Base-by-base conservation (phyloP, 2,797 vertebrate species). In the Yasuhikotakia modesta region DNA sequence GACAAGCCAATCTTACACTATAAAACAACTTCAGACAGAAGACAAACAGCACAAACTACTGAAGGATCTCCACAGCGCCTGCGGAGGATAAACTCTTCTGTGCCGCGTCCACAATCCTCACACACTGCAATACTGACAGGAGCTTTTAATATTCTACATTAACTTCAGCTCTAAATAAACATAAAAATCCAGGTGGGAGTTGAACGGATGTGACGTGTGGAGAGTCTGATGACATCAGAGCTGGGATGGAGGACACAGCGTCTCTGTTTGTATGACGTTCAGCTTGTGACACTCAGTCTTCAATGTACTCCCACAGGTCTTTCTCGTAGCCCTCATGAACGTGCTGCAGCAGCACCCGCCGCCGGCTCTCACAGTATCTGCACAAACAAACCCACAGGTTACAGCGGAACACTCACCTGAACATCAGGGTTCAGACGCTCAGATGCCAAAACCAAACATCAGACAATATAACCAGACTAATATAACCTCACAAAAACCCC, bases 261-360 rank as follows among this genome's bases (percentile, higher is more conserved):
- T 16, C 14, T 6, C 19, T 16, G 30, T 53, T 52, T 53, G 32
- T 53, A n/a, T 45, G 30, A 45, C 43, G 50, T 46, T 17, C 27
- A 92, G 92, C 93, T 89, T 64, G 85, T 90, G 88, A 89, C 84
- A 73, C 93, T 99, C 95, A 99, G 95, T 98, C 97, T 94, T 99
- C 98, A 85, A 98, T 99, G 93, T 99, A 99, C 89, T 99, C 97
- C 98, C 97, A 99, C 93, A 98, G 96, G 92, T 99, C 98, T 92
- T 98, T 99, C 93, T 99, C 98, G 73, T 99, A 99, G 92, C 97
- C 97, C 96, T 99, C 98, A 89, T 99, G 98, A 91, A 99, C 98
- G 53, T 99, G 97, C 94, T 99, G 97, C 90, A 99, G 93, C 91
- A 99, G 95, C 89, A 99, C 97, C 92, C 95, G 95, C 89, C 98